Percentiles rank a stretch among this genome's conserved stretches.
Conservation (phyloP, 1,140 invertebrate genomes). For the Drosophila nigrodunni region DNA sequence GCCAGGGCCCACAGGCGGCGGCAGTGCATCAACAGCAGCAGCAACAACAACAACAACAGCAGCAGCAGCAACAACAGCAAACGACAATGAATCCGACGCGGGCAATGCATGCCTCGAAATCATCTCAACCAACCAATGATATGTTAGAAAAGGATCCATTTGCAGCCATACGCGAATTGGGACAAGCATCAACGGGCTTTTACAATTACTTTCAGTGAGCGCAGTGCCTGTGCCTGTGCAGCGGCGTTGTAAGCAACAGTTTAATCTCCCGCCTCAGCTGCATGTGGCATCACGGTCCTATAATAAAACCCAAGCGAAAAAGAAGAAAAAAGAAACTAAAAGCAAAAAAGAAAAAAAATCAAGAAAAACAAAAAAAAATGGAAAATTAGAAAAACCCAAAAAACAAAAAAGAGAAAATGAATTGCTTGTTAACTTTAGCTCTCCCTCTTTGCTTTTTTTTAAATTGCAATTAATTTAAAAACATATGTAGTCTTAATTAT, state of each 20-base stretch:
- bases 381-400: conserved; percentile 48
- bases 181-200: conserved; percentile 82
- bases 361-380: conserved; percentile 55
- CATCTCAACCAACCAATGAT: conserved; percentile 50
- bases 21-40: conserved; percentile 41
- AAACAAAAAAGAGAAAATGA: conserved; percentile 60
- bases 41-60: too few species aligned
- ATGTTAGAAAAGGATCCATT: conserved; percentile 82
- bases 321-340: conserved; percentile 47
- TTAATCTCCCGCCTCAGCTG: conserved; percentile 43
- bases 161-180: conserved; percentile 82
- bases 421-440: conserved; percentile 79
- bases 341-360: conserved; percentile 43
- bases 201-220: conserved; percentile 84
- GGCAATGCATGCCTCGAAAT: conserved; percentile 38
- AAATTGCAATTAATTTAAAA: conserved; percentile 77
- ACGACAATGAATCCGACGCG: conserved; percentile 33
- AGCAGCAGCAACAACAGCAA: conserved; percentile 28
- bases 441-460: conserved; percentile 71
- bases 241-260: conserved; percentile 15
- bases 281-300: conserved; percentile 60
- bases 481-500: conserved; percentile 68
- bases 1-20: conserved; percentile 77
- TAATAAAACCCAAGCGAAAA: conserved; percentile 24
- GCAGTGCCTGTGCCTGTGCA: neutral